phyloP scores from a whole-genome alignment of 1,140 invertebrate species.

The Dufourea novaeangliae region DNA sequence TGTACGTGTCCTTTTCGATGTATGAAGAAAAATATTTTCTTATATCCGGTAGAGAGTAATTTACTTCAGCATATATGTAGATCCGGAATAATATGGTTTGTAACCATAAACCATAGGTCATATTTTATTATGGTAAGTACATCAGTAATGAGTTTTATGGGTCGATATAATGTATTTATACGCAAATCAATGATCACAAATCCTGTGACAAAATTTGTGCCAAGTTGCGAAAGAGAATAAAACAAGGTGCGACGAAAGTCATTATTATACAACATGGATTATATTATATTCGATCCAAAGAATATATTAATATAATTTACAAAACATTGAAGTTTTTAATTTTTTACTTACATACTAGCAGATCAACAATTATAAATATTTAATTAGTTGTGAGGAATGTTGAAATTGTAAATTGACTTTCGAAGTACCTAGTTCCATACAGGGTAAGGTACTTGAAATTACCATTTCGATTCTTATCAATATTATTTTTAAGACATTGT shows the following conservation, averaged over 20 bases:
- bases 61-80: constrained; percentile 35
- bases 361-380: neutral
- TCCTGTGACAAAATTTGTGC: constrained; percentile 43
- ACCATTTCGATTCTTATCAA: neutral
- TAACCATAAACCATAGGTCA: constrained; percentile 27
- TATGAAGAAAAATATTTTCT: constrained; percentile 57
- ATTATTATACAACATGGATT: constrained; percentile 18
- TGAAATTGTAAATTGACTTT: constrained; percentile 21
- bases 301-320: neutral
- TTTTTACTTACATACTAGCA: neutral
- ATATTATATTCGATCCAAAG: constrained; percentile 10
- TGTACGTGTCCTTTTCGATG: constrained; percentile 28
- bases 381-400: too few species aligned
- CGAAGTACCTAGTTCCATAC: constrained; percentile 15
- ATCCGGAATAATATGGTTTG: constrained; percentile 36
- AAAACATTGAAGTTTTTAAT: neutral
- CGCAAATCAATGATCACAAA: constrained; percentile 27
- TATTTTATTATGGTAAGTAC: constrained; percentile 23
- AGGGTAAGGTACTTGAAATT: constrained; percentile 3
- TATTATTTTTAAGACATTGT: neutral
- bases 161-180: constrained; percentile 27
- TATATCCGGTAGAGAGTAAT: constrained; percentile 35
- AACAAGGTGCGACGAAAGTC: constrained; percentile 36
- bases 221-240: constrained; percentile 25
- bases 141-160: constrained; percentile 53